A percentile compares a stretch with the other conserved stretches of the same genome.
Conservation (phyloP, 2,797 vertebrate species). For the Poecile montanus region DNA sequence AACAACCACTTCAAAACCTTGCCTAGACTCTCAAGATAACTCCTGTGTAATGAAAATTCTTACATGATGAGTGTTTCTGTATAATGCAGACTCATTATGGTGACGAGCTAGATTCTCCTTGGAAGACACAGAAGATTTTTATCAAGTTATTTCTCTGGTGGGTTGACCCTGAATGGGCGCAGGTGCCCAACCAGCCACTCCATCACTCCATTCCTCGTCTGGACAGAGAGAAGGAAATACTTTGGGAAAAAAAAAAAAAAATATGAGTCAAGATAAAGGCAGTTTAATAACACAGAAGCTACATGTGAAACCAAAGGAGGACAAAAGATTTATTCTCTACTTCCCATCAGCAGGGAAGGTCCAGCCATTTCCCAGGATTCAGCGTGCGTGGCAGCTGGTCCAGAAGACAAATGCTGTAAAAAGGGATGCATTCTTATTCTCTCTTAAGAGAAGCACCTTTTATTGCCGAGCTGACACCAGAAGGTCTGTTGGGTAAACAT, state of each 20-base stretch:
- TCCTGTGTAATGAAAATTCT: neutral
- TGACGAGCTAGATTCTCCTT: neutral
- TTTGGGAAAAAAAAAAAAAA: neutral
- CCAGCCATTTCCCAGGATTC: neutral
- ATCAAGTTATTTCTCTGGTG: neutral
- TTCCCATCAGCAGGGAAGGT: neutral
- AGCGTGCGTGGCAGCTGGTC: rapidly evolving
- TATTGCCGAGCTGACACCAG: neutral
- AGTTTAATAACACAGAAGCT: neutral
- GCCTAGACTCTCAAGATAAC: neutral
- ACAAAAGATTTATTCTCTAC: neutral
- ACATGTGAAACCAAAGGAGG: neutral
- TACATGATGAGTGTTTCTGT: neutral
- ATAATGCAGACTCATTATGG: neutral
- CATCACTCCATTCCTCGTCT: neutral
- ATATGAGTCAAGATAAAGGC: rapidly evolving
- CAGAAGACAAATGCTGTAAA: neutral
- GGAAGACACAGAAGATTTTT: neutral
- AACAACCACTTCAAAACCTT: neutral
- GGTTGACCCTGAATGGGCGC: neutral
- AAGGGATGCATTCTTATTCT: neutral
- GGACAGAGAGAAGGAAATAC: neutral
- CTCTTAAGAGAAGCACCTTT: neutral
- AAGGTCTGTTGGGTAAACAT: neutral
- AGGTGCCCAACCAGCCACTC: rapidly evolving